Percentiles rank a stretch among this genome's conserved stretches.
Evolutionary conservation across 92 coral and sea anemone species (phyloP).

Genomic region (Phenganax marumi): DNA sequence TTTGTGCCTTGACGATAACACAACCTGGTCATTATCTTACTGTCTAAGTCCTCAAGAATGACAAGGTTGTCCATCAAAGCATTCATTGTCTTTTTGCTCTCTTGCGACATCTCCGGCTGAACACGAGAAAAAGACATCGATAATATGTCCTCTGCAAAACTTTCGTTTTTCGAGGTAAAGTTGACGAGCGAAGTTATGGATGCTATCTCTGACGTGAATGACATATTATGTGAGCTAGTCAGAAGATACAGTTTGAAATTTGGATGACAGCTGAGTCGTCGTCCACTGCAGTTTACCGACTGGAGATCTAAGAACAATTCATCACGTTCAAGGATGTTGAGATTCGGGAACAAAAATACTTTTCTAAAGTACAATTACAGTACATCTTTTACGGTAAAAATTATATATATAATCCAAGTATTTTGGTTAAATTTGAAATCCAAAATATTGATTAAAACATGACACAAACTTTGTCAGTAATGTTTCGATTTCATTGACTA

Average conservation of each 20-base stretch:
- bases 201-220: constrained; percentile 86
- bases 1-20: constrained; percentile 80
- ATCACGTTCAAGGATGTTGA: no score
- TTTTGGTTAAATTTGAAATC: no score
- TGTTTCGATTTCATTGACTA: no score
- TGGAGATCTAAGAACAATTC: constrained; percentile 59
- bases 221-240: constrained; percentile 77
- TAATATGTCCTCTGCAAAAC: constrained; percentile 86
- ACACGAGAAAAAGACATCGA: constrained; percentile 83
- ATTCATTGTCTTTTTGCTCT: constrained; percentile 71
- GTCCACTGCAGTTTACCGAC: constrained; percentile 84
- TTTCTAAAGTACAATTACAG: no score
- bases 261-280: constrained; percentile 92
- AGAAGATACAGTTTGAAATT: constrained; percentile 82
- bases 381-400: no score
- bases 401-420: no score
- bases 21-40: constrained; percentile 73
- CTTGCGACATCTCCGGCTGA: constrained; percentile 80
- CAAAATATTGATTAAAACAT: no score
- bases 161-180: constrained; percentile 77
- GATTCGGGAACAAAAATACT: no score
- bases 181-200: constrained; percentile 88
- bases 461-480: no score
- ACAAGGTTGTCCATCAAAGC: constrained; percentile 77
- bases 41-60: constrained; percentile 78